Base-by-base conservation (phyloP, 2,113 vertebrate genomes). In the Brachyhypopomus occidentalis region DNA sequence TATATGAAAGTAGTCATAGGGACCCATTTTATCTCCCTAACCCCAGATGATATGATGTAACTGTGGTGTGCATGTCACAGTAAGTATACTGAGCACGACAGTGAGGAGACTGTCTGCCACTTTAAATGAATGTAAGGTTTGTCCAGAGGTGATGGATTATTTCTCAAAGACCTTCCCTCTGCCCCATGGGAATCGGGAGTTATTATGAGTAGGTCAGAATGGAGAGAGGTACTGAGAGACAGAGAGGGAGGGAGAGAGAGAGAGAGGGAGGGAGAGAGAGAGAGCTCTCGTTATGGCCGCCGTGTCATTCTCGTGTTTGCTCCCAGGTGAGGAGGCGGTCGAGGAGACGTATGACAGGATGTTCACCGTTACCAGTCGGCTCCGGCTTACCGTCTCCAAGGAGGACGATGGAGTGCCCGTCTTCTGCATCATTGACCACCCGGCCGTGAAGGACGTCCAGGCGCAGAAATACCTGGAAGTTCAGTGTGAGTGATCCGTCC, bases 391-490 rank as follows among this genome's bases (percentile, higher is more conserved):
- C 80, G 97, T 98, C 90, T 94, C 90, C 30, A 96, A 96, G 75
- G 96, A 98, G 75, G 97, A 99, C 34, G 97, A 99, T 0, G 97
- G 97, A 12, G 93, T 96, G 64, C 95, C 96, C 0, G 94, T 98
- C 87, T 94, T 97, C 94, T 99, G 97, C 82, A 89, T 97, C 90
- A 95, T 98, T 90, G 96, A 99, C 88, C 97, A 98, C 80, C 97
- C 97, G 11, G 97, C 97, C 0, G 97, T 95, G 86, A 98, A 96
- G n/a, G 97, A 97, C 92, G 79, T 98, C 86, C 95, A 96, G 92
- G 95, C 95, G 23, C 97, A 97, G 91, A 95, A 95, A 73, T 96
- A 98, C 88, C 94, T 99, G 19, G 96, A 98, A 92, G 97, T 99
- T 69, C 94, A 95, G 86, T 99, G 97, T 99, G 91, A 98, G 97